phyloP scores from a whole-genome alignment of 2,113 vertebrate genomes.

The Macrotis lagotis region DNA sequence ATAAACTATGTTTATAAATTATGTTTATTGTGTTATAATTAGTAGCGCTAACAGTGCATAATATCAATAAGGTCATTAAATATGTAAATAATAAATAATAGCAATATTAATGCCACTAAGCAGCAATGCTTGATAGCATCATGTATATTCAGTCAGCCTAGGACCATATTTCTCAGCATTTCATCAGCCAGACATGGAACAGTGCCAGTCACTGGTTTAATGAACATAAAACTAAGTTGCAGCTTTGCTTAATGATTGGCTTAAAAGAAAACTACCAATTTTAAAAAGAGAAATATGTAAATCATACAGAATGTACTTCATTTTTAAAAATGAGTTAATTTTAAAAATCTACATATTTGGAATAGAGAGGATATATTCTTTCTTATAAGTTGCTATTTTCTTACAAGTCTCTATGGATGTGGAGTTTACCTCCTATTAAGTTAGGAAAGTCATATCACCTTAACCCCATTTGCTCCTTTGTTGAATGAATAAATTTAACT shows the following conservation, averaged over 20 bases:
- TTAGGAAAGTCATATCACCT: not conserved
- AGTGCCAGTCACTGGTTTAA: conserved; percentile 60
- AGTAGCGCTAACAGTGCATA: conserved; percentile 75
- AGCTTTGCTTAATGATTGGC: conserved; percentile 30
- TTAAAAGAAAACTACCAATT: not conserved
- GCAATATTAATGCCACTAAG: conserved; percentile 70
- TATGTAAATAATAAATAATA: conserved; percentile 83
- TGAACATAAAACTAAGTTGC: conserved; percentile 40
- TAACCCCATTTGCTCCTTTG: not conserved
- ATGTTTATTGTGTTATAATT: conserved; percentile 80
- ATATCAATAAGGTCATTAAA: conserved; percentile 81
- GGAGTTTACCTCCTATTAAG: not conserved
- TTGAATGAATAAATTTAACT: not conserved
- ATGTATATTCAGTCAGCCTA: conserved; percentile 53
- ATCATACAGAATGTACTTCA: not conserved
- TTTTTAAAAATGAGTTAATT: not conserved
- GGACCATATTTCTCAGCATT: conserved; percentile 65
- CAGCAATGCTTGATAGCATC: conserved; percentile 58
- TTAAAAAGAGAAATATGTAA: not conserved
- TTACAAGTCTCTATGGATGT: not conserved
- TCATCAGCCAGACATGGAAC: conserved; percentile 59
- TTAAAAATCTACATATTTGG: not conserved
- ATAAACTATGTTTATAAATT: conserved; percentile 76
- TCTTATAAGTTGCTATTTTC: not conserved
- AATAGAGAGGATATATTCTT: not conserved